Evolutionary conservation across 1,140 invertebrate genomes (phyloP), one percentile per base, ranked within the genome.

Genomic region (Propsilocerus akamusi): DNA sequence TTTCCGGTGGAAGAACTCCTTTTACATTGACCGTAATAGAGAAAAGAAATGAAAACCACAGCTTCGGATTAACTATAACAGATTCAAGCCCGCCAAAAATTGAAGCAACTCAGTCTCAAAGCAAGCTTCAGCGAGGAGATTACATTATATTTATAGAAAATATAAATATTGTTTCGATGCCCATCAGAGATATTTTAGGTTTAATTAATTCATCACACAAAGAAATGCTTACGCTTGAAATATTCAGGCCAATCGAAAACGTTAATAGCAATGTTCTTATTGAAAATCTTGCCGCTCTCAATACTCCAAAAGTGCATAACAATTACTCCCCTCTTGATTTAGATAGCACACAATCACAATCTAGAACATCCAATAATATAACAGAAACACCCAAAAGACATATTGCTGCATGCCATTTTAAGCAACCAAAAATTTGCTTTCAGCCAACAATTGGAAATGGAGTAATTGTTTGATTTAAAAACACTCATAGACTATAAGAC

Each of bases 81-180:
- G 92, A 88, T 82, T 88, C 85, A 4, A 78, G 87, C 58, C 90
- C 90, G 14, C 87, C 80, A n/a, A 74, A 84, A 10, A 81, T 94
- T 17, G 88, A 92, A 59, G 68, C 86, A 50, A 84, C 92, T 1
- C 70, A 77, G 2, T 6, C 14, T 7, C 14, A 37, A 17, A 80
- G 83, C 2, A 86, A 86, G 1, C 72, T 90, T 3, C 66, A 78
- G 52, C 81, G 83, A 1, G 86, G 86, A 14, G 86, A 91, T 61
- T 84, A 86, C 64, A 77, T 91, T 30, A 84, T 89, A 48, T 89
- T 89, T 62, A 82, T 91, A 30, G 83, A 86, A 51, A 79, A 80
- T 58, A 81, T 80, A 53, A 89, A 89, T 62, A 83, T 91, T 12
- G 86, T 89, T 32, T 86, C 82, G 52, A 75, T 77, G 60, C 75